Evolutionary conservation across 2,113 vertebrate genomes (phyloP), one percentile per base, ranked within the genome.

Genomic region (Pelvicachromis taeniatus): DNA sequence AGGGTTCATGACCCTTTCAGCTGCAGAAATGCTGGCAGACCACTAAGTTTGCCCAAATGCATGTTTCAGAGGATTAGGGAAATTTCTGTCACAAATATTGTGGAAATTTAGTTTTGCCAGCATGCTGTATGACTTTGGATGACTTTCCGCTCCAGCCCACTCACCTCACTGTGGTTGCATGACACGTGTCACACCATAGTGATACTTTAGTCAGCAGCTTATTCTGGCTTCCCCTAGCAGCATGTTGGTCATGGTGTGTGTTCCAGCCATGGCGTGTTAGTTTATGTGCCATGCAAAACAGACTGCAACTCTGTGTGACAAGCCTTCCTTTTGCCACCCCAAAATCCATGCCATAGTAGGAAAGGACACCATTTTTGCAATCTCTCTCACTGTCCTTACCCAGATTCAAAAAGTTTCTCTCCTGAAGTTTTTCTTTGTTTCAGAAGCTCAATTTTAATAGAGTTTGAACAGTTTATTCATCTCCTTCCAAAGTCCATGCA

Each of bases 191-290:
- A 85, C 81, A 83, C 83, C 80, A 23, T 54, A 80, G 90, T 75
- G 88, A 85, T 85, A 75, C 89, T 88, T 84, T 77, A 94, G 90
- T 94, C 93, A 92, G 92, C 92, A 92, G 90, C 92, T 91, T 92
- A 89, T 91, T 90, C 87, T 86, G 91, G 90, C 89, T 87, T 86
- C 85, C 58, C 29, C 82, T 68, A 50, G 80, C 89, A 85, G 81
- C 89, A 83, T 80, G 89, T 91, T 90, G 93, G 86, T 91, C 89
- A 91, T 80, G 82, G 88, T 85, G 82, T 91, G 91, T 91, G 85
- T 90, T 91, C 87, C 87, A 86, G 88, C 82, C 80, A 85, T 77
- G 84, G 85, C 31, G 88, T 61, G 85, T 92, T 88, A 86, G 84
- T 85, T 55, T 89, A 87, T 88, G 85, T 83, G 92, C 85, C 89